phyloP scores from a whole-genome alignment of 23 tunicate genomes.

The Halocynthia roretzi region DNA sequence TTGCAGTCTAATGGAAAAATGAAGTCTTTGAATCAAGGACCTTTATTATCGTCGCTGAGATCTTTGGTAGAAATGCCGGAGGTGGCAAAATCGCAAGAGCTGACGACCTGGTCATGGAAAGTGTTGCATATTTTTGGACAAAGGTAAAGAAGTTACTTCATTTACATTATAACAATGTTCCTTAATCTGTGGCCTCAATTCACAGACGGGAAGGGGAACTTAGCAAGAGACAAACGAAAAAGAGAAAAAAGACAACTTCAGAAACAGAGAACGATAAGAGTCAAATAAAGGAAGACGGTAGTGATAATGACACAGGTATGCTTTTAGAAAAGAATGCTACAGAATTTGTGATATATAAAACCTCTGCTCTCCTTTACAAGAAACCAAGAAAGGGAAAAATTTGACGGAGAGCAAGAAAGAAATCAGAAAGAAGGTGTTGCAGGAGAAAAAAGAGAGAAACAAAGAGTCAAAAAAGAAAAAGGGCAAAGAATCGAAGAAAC shows the following conservation, averaged over 20 bases:
- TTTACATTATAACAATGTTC: neutral
- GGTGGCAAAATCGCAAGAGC: constrained; percentile 35
- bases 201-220: neutral
- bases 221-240: neutral
- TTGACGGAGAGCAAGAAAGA: constrained; percentile 29
- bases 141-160: constrained; percentile 12
- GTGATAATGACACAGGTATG: neutral
- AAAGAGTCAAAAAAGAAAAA: constrained; percentile 14
- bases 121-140: constrained; percentile 17
- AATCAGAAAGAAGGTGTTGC: constrained; percentile 10
- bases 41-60: constrained; percentile 9
- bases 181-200: neutral
- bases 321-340: neutral
- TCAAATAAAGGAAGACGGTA: neutral
- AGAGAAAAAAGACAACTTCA: constrained; percentile 1
- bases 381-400: neutral
- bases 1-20: constrained; percentile 9
- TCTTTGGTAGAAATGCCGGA: constrained; percentile 26
- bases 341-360: neutral
- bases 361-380: neutral
- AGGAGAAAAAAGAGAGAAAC: constrained; percentile 33
- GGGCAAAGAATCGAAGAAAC: neutral
- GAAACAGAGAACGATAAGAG: constrained; percentile 7
- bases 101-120: constrained; percentile 43
- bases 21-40: constrained; percentile 10